Base-by-base conservation (phyloP, 2,113 vertebrate species). In the Pachycephala philippinensis region DNA sequence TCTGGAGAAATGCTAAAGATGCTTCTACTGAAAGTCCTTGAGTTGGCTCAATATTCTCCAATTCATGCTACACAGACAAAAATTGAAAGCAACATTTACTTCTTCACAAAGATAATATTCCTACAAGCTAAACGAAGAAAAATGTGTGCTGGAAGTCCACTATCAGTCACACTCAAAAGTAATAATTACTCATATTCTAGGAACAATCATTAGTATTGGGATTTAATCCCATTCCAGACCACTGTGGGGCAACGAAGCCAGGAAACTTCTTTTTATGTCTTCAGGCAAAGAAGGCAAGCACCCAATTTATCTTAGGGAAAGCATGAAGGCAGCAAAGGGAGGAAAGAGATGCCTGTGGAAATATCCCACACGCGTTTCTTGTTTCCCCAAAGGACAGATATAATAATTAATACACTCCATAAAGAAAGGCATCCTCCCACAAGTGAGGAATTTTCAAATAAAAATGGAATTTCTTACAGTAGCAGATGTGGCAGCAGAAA, bases 401-500 rank as follows among this genome's bases (percentile, higher is more conserved):
- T 1, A 54, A 49, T 13, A 79, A 50, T n/a, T 27, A 90, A 70
- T 26, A 63, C 10, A 39, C 8, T 53, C 22, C 10, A 80, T 11
- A 83, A 80, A 56, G 42, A 70, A 66, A 94, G 22, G n/a, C 22
- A 77, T 49, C 39, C 20, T 92, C 66, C 33, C 54, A 81, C n/a
- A 87, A 52, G 50, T 28, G 14, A 90, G 5, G 42, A 13, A 37
- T 65, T 92, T 50, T 42, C 20, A 39, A 93, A 54, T 26, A 52
- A 61, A 91, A 95, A 31, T 2, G 6, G 15, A 82, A 90, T 71
- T 94, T 95, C 99, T 99, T 98, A 99, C 99, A 35, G 99, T 98
- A 92, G 99, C 98, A 2, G 99, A 99, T 8, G 99, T 99, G 89
- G 99, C 99, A 72, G 99, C 99, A 94, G 99, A 99, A 54, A 99